phyloP scores from a whole-genome alignment of 2,888 invertebrate genomes.

The Serripes groenlandicus region DNA sequence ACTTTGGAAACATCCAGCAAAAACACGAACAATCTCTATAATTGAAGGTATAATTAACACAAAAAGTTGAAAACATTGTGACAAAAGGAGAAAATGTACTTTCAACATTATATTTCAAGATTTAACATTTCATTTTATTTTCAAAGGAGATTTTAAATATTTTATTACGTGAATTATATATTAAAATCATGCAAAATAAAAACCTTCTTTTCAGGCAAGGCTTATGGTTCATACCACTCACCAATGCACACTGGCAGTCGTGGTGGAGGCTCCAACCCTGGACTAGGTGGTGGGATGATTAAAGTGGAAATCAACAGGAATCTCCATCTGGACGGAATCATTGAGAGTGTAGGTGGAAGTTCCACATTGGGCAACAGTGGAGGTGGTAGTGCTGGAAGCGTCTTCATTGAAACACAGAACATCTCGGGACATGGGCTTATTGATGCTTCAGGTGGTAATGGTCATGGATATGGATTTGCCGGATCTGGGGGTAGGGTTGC shows the following conservation, averaged over 20 bases:
- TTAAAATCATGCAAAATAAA: too few relatives aligned
- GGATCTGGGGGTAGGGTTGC: slow-evolving; percentile 78
- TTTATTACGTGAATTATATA: too few relatives aligned
- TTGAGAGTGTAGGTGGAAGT: slow-evolving; percentile 69
- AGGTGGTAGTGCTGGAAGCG: slow-evolving; percentile 78
- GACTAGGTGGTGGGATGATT: slow-evolving; percentile 74
- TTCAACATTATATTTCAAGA: too few relatives aligned
- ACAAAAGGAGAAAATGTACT: too few relatives aligned
- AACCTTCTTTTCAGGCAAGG: too few relatives aligned
- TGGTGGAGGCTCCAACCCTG: slow-evolving; percentile 74
- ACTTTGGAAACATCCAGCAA: too few relatives aligned
- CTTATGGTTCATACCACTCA: slow-evolving; percentile 74
- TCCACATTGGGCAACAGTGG: slow-evolving; percentile 68
- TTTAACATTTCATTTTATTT: too few relatives aligned
- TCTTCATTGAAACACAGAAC: slow-evolving; percentile 72
- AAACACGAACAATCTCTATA: too few relatives aligned
- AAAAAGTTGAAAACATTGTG: too few relatives aligned
- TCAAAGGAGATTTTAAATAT: too few relatives aligned
- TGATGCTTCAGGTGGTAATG: slow-evolving; percentile 72
- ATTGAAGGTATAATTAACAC: too few relatives aligned
- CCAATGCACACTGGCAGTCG: slow-evolving; percentile 74
- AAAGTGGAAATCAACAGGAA: slow-evolving; percentile 65
- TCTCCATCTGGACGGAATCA: slow-evolving; percentile 76
- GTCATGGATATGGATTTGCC: slow-evolving; percentile 69
- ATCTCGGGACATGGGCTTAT: slow-evolving; percentile 79